Conservation (phyloP, 2,797 vertebrate species). For the Darevskia mixta region DNA sequence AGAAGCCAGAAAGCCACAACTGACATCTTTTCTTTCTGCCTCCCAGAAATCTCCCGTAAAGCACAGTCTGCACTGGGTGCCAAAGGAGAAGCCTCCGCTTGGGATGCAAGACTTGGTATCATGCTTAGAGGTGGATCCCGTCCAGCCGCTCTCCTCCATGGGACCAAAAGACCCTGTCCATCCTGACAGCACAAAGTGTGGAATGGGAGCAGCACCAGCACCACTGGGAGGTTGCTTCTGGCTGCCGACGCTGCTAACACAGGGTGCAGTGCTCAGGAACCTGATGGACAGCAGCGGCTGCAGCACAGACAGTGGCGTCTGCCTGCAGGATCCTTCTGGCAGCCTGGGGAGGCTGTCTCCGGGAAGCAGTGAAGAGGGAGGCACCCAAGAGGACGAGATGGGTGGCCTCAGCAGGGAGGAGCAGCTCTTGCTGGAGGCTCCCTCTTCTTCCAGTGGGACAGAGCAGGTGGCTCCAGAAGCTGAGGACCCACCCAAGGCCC, state of each 20-base stretch:
- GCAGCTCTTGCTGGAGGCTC: accelerated
- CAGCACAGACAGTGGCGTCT: constrained; percentile 77
- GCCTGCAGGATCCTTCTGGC: constrained; percentile 55
- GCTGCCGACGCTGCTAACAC: accelerated
- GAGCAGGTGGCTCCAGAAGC: accelerated
- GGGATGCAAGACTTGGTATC: constrained; percentile 22
- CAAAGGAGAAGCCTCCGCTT: not conserved
- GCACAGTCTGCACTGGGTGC: constrained; percentile 50
- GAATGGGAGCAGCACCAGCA: constrained; percentile 22
- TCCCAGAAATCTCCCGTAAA: constrained; percentile 74
- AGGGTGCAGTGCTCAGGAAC: accelerated
- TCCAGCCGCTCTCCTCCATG: constrained; percentile 58
- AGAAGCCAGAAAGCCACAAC: too few species aligned
- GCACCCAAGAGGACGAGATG: constrained; percentile 45
- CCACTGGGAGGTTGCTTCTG: constrained; percentile 16
- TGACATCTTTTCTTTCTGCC: not conserved
- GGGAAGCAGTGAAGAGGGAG: accelerated
- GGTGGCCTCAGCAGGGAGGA: not conserved
- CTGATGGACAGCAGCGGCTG: not conserved
- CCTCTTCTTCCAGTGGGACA: accelerated
- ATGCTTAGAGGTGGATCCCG: constrained; percentile 9
- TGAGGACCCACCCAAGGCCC: not conserved
- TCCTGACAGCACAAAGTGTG: accelerated
- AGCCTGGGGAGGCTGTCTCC: constrained; percentile 35
- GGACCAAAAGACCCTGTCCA: constrained; percentile 51